Conservation (phyloP, 1,140 invertebrate species). For the fruit fly (Drosophila melanogaster) region Release_6_plus_ISO1_MT NT_037436.4:7896001-7896500, state of each 20-base stretch:
- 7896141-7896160: conserved; percentile 58
- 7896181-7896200: conserved; percentile 36
- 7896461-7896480: conserved; percentile 59
- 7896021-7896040: neutral
- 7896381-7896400: conserved; percentile 58
- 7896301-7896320: conserved; percentile 60
- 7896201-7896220: conserved; percentile 49
- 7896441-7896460: conserved; percentile 52
- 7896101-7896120: conserved; percentile 10
- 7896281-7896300: conserved; percentile 66
- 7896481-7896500: conserved; percentile 56
- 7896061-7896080: conserved; percentile 3
- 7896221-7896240: conserved; percentile 43
- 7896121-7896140: conserved; percentile 39
- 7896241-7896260: conserved; percentile 63
- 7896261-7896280: conserved; percentile 83
- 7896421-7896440: conserved; percentile 62
- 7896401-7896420: conserved; percentile 9
- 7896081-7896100: neutral
- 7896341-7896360: conserved; percentile 70
- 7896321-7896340: conserved; percentile 31
- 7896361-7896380: conserved; percentile 55
- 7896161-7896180: conserved; percentile 39
- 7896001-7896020: neutral
- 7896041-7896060: neutral